These are phyloP conservation scores for Nomada hirtipes DNA, from an alignment of 2,888 invertebrate species.

Conservation along the genomic window DNA sequence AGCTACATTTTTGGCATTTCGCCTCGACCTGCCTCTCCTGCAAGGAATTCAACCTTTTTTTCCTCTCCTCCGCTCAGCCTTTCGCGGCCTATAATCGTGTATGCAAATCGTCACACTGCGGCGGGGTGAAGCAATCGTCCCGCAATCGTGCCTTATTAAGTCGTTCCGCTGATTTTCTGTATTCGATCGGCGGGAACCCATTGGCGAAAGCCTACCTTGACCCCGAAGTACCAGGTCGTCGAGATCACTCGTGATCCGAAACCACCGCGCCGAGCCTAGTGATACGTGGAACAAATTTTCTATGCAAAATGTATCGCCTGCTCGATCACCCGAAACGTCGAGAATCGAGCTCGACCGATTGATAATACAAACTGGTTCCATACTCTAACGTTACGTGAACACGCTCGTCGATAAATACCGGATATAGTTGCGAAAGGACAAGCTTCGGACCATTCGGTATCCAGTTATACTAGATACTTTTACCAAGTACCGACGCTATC, in stretches of 20 bases:
- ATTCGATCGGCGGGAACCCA: constrained; percentile 77
- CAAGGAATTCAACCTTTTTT: constrained; percentile 74
- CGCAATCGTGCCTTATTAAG: constrained; percentile 83
- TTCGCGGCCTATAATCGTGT: constrained; percentile 82
- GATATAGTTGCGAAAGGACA: constrained; percentile 50
- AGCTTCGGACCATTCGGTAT: constrained; percentile 24
- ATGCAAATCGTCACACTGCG: constrained; percentile 83
- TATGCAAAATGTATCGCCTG: neutral
- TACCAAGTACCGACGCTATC: constrained; percentile 36
- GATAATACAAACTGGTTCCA: constrained; percentile 33
- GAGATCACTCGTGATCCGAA: constrained; percentile 66
- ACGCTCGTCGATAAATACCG: constrained; percentile 31
- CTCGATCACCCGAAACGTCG: constrained; percentile 1
- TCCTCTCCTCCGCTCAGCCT: constrained; percentile 65
- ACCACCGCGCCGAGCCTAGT: constrained; percentile 33
- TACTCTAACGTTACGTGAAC: constrained; percentile 4
- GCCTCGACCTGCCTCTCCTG: constrained; percentile 73
- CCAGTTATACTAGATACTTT: constrained; percentile 46
- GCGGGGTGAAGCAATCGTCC: constrained; percentile 81
- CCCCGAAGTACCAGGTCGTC: constrained; percentile 72
- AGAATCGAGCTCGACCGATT: neutral
- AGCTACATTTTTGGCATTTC: constrained; percentile 77
- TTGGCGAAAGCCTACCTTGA: constrained; percentile 78
- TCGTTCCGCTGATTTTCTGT: constrained; percentile 82
- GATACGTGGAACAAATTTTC: constrained; percentile 6